A percentile compares a stretch with the other conserved stretches of the same genome.
phyloP scores from a whole-genome alignment of 2,113 vertebrate genomes.

The Sciurus niger region DNA sequence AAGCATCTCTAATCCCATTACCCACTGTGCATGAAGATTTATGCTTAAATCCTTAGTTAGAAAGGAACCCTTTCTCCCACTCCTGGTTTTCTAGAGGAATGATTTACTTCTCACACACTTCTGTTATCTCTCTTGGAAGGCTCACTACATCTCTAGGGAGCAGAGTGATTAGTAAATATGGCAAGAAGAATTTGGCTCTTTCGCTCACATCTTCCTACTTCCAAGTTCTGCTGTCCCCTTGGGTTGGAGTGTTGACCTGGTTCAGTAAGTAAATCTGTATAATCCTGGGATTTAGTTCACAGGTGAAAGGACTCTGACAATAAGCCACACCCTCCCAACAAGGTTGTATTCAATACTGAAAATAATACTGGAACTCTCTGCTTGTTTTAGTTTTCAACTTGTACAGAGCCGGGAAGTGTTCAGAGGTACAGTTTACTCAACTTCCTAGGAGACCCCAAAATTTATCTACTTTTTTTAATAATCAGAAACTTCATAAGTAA shows the following conservation, averaged over 20 bases:
- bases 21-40: constrained; percentile 6
- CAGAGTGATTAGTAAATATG: not conserved
- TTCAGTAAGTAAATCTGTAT: not conserved
- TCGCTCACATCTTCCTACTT: not conserved
- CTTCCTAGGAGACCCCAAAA: not conserved
- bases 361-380: not conserved
- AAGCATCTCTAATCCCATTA: not conserved
- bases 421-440: not conserved
- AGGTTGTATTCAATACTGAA: not conserved
- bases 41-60: not conserved
- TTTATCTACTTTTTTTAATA: not conserved
- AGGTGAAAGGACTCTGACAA: not conserved
- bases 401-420: not conserved
- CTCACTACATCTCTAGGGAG: not conserved
- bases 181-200: not conserved
- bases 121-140: not conserved
- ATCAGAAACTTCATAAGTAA: not conserved
- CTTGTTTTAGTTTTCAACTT: not conserved
- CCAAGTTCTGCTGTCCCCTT: not conserved
- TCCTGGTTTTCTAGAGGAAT: not conserved
- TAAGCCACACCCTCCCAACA: not conserved
- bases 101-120: not conserved
- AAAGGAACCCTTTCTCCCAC: not conserved
- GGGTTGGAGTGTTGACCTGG: rapidly evolving
- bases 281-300: not conserved